Percentiles rank a stretch among this genome's conserved stretches.
phyloP scores from a whole-genome alignment of 2,797 vertebrate genomes.

The Gephyroberyx darwinii region DNA sequence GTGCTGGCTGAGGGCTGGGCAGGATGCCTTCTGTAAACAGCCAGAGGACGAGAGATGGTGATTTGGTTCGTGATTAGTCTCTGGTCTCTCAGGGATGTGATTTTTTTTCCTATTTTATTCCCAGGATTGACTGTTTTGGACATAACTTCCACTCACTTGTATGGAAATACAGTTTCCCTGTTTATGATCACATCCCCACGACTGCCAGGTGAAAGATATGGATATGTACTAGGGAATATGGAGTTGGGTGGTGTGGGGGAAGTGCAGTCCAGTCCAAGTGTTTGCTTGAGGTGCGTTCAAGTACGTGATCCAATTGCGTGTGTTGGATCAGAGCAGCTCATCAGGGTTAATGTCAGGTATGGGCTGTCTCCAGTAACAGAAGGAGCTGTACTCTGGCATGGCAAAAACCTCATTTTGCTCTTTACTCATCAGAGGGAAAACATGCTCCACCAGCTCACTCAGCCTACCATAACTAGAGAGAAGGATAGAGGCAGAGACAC shows the following conservation, averaged over 20 bases:
- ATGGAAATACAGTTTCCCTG: constrained; percentile 21
- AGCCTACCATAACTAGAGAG: constrained; percentile 89
- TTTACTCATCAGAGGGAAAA: constrained; percentile 94
- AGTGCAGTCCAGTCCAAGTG: constrained; percentile 21
- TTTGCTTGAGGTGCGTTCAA: constrained; percentile 52
- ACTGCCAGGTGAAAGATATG: not conserved
- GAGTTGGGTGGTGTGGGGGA: not conserved
- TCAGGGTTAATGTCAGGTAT: constrained; percentile 89
- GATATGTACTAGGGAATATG: not conserved
- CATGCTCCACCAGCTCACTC: constrained; percentile 96
- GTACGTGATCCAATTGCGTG: constrained; percentile 17
- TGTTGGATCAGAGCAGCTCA: constrained; percentile 84
- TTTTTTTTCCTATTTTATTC: constrained; percentile 19
- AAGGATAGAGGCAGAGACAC: not conserved
- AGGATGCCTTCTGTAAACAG: constrained; percentile 16
- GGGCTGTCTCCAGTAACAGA: constrained; percentile 96
- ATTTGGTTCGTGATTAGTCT: constrained; percentile 17
- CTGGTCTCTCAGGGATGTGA: constrained; percentile 11
- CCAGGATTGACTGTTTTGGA: constrained; percentile 35
- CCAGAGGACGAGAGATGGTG: constrained; percentile 4
- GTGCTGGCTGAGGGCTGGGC: constrained; percentile 3
- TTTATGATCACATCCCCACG: constrained; percentile 30
- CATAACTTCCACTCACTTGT: constrained; percentile 20
- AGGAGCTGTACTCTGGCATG: constrained; percentile 95
- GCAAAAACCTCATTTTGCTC: constrained; percentile 95